A percentile compares a stretch with the other conserved stretches of the same genome.
Conservation (phyloP, 2,888 invertebrate species). For the Chrysina gloriosa region DNA sequence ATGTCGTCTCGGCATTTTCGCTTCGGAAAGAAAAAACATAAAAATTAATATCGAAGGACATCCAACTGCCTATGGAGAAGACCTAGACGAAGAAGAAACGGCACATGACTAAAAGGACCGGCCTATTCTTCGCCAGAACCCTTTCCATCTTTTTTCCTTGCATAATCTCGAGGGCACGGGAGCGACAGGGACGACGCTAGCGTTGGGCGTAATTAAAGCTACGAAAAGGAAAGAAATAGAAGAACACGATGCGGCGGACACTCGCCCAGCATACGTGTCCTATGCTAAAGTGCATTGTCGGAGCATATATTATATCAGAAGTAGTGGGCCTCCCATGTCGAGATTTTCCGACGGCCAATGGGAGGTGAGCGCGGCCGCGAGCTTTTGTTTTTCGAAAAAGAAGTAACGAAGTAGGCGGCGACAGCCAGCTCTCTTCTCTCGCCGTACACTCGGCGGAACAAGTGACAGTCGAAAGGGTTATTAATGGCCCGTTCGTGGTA, state of each 20-base stretch:
- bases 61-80: too few species aligned
- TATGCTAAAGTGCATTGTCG: neutral
- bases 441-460: neutral
- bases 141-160: too few species aligned
- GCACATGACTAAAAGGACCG: too few species aligned
- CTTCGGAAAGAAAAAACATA: too few species aligned
- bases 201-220: neutral
- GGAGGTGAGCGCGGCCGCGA: conserved; percentile 39
- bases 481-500: neutral
- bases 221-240: neutral
- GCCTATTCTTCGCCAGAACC: too few species aligned
- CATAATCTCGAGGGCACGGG: too few species aligned
- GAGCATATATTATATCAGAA: conserved; percentile 37
- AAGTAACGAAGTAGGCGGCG: conserved; percentile 48
- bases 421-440: conserved; percentile 36
- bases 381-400: conserved; percentile 46
- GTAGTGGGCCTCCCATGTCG: conserved; percentile 51
- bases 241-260: too few species aligned
- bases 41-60: too few species aligned
- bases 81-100: too few species aligned
- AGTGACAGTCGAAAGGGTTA: neutral
- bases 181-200: too few species aligned
- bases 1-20: too few species aligned
- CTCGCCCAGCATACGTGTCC: too few species aligned
- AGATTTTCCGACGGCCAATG: conserved; percentile 46